Evolutionary conservation across 2,888 invertebrate genomes (phyloP).

Genomic region (Cataglyphis altisquamis): DNA sequence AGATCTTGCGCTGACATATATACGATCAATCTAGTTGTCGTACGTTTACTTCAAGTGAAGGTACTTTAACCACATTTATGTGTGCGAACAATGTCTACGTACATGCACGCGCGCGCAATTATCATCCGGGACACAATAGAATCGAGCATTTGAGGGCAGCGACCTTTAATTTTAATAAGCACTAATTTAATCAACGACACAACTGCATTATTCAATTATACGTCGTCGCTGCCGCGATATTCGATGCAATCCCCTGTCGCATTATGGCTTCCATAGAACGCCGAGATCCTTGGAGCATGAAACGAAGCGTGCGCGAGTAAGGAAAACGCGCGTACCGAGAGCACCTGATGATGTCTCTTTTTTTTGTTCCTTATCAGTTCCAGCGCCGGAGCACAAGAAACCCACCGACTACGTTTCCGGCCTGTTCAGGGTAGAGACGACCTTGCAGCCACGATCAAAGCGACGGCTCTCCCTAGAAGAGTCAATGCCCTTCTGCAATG

Average conservation of each 20-base stretch:
- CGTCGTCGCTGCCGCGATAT: slow-evolving; percentile 57
- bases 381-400: slow-evolving; percentile 90
- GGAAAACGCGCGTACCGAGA: slow-evolving; percentile 35
- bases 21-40: slow-evolving; percentile 15
- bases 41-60: background rate
- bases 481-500: slow-evolving; percentile 75
- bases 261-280: slow-evolving; percentile 61
- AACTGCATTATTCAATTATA: slow-evolving; percentile 79
- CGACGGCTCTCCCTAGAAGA: slow-evolving; percentile 81
- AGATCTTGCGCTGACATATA: slow-evolving; percentile 32
- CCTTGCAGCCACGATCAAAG: slow-evolving; percentile 86
- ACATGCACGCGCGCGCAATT: slow-evolving; percentile 53
- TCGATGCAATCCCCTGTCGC: slow-evolving; percentile 50
- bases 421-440: slow-evolving; percentile 89
- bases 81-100: background rate
- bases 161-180: slow-evolving; percentile 83
- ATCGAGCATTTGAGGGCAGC: slow-evolving; percentile 73
- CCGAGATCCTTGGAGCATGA: slow-evolving; percentile 57
- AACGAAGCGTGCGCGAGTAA: slow-evolving; percentile 42
- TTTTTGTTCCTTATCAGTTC: slow-evolving; percentile 86
- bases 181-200: slow-evolving; percentile 80
- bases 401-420: slow-evolving; percentile 91
- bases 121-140: slow-evolving; percentile 44
- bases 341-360: slow-evolving; percentile 56
- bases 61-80: background rate